Evolutionary conservation across 2,797 vertebrate species (phyloP), one percentile per base, ranked within the genome.

Genomic region (Tapera naevia): DNA sequence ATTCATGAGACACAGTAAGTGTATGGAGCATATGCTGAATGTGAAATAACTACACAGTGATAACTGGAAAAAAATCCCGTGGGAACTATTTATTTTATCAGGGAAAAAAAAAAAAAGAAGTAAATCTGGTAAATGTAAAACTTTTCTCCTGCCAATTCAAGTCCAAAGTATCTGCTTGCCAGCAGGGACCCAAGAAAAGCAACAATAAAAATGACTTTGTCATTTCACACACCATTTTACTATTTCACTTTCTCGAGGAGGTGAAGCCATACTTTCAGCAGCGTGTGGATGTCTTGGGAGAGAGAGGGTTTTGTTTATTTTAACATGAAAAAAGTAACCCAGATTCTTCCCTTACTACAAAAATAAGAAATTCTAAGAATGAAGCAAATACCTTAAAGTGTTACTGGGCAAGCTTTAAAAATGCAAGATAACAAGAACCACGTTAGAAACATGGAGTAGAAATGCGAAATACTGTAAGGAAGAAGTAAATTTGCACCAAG

Each of bases 371-470:
- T 96, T 97, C 96, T 94, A 98, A 97, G 97, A 97, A 98, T 95
- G 94, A 98, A 98, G 84, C 95, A 97, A 97, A 98, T 98, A 99
- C 99, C 99, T 99, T 98, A 98, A 98, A 96, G 97, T 98, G 98
- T 98, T 98, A 98, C 98, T 98, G 98, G 98, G 98, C 96, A 98
- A 97, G 98, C 99, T 99, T 99, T 98, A 97, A 97, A 98, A 98
- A 98, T 95, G 97, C 97, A 98, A 98, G 97, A 98, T 98, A 98
- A 98, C 95, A 97, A 97, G 97, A 98, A 98, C 97, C 98, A 98
- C 97, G 97, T 98, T 98, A 98, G 98, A 98, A 97, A 98, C 96
- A 93, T 91, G 97, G 95, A 97, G 96, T 96, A 98, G 91, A 98
- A 97, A 97, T 96, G 96, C 85, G 94, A 97, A 97, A 96, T 97